Evolutionary conservation across 2,113 vertebrate genomes (phyloP).

Genomic region (Hiodon tergisus): DNA sequence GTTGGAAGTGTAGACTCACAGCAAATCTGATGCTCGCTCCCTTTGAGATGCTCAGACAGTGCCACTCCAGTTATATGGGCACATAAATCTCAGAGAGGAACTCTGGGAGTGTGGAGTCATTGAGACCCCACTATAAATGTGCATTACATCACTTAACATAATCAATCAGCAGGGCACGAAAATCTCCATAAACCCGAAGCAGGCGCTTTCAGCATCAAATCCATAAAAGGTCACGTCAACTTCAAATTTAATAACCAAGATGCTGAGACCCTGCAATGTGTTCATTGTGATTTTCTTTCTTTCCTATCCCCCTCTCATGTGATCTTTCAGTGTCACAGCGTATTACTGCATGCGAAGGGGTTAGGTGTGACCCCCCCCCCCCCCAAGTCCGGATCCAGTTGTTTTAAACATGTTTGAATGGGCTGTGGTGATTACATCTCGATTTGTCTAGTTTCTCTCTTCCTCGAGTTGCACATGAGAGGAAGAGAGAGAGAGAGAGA

Average conservation of each 20-base stretch:
- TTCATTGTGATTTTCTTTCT: conserved; percentile 30
- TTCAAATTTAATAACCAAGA: conserved; percentile 39
- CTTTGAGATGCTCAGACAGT: conserved; percentile 44
- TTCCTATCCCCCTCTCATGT: conserved; percentile 8
- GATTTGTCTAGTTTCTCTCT: not conserved
- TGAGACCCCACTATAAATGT: conserved; percentile 51
- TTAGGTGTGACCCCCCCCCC: conserved; percentile 21
- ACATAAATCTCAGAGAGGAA: conserved; percentile 56
- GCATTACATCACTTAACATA: conserved; percentile 66
- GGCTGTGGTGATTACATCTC: not conserved
- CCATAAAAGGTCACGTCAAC: conserved; percentile 47
- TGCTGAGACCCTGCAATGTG: conserved; percentile 16
- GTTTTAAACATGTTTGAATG: conserved; percentile 19
- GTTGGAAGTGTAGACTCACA: conserved; percentile 11
- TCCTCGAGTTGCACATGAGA: too few species aligned
- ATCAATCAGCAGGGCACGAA: conserved; percentile 64
- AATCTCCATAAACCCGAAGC: conserved; percentile 56
- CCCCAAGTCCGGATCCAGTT: not conserved
- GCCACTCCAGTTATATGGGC: conserved; percentile 40
- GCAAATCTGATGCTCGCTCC: conserved; percentile 20
- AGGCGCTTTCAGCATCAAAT: conserved; percentile 45
- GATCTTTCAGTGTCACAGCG: conserved; percentile 22
- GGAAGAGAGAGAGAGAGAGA: too few species aligned
- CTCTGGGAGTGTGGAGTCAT: conserved; percentile 52
- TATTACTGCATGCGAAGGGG: conserved; percentile 24